Percentiles rank a stretch among this genome's conserved stretches.
phyloP scores from a whole-genome alignment of 2,888 invertebrate species.

The Euphydryas editha region DNA sequence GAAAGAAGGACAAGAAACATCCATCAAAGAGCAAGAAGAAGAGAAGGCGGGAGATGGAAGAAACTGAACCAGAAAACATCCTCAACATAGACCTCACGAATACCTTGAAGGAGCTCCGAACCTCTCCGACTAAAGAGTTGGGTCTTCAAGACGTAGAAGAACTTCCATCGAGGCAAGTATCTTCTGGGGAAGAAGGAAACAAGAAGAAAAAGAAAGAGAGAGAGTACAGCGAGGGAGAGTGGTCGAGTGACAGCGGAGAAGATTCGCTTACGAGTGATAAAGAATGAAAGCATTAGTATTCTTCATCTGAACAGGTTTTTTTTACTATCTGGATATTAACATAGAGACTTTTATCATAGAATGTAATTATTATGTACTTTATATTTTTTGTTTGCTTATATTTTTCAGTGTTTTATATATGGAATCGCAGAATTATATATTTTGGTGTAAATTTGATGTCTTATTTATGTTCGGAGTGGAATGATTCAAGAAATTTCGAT shows the following conservation, averaged over 20 bases:
- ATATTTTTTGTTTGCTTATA: too few relatives aligned
- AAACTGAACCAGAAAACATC: slow-evolving; percentile 50
- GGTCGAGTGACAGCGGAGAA: slow-evolving; percentile 73
- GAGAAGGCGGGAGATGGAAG: slow-evolving; percentile 49
- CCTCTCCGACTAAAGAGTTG: slow-evolving; percentile 68
- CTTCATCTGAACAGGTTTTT: not conserved
- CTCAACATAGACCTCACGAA: slow-evolving; percentile 65
- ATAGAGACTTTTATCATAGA: too few relatives aligned
- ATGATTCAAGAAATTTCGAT: not conserved
- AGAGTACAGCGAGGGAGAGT: slow-evolving; percentile 77
- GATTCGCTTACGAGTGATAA: slow-evolving; percentile 56
- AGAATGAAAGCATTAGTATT: not conserved
- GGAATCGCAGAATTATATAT: too few relatives aligned
- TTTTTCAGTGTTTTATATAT: too few relatives aligned
- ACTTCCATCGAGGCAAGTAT: slow-evolving; percentile 43
- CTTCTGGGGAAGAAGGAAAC: slow-evolving; percentile 52
- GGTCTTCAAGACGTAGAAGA: slow-evolving; percentile 51
- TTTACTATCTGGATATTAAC: not conserved
- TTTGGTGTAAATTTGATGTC: not conserved
- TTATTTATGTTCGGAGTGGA: not conserved
- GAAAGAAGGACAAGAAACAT: slow-evolving; percentile 70
- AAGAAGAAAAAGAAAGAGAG: slow-evolving; percentile 54
- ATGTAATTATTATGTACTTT: too few relatives aligned
- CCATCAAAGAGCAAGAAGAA: slow-evolving; percentile 62
- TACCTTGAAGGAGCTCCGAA: slow-evolving; percentile 69